phyloP scores from a whole-genome alignment of 2,797 vertebrate species.

The Chiloscyllium punctatum region DNA sequence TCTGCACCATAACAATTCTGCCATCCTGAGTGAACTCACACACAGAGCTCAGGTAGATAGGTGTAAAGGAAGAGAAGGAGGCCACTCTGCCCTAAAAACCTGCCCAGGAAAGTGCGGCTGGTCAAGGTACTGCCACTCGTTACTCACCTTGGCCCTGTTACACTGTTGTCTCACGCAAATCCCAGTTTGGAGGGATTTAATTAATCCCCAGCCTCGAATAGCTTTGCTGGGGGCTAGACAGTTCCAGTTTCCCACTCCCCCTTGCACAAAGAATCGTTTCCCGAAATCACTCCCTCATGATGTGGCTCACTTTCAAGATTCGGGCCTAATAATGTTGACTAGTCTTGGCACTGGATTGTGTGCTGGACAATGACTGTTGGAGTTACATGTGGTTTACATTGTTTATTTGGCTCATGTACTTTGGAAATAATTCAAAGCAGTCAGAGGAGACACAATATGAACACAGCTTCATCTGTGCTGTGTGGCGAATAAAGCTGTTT shows the following conservation, averaged over 20 bases:
- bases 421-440: conserved; percentile 5
- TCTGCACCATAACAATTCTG: too few relatives aligned
- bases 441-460: not conserved
- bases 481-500: not conserved
- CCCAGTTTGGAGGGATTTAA: not conserved
- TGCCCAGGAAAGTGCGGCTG: not conserved
- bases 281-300: not conserved
- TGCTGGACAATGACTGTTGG: not conserved
- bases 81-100: not conserved
- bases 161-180: not conserved
- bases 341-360: not conserved
- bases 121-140: not conserved
- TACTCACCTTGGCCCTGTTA: not conserved
- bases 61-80: not conserved
- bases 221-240: not conserved
- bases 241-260: not conserved
- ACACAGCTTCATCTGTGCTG: not conserved
- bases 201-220: not conserved
- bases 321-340: not conserved
- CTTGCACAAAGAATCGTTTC: not conserved
- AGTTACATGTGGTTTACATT: too few relatives aligned
- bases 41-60: not conserved
- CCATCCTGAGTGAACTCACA: too few relatives aligned
- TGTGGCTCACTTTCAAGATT: not conserved
- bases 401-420: not conserved